These are phyloP conservation scores for Caenorhabditis sp. DNA, from an alignment of 2,888 invertebrate genomes.

Conservation along the genomic window DNA sequence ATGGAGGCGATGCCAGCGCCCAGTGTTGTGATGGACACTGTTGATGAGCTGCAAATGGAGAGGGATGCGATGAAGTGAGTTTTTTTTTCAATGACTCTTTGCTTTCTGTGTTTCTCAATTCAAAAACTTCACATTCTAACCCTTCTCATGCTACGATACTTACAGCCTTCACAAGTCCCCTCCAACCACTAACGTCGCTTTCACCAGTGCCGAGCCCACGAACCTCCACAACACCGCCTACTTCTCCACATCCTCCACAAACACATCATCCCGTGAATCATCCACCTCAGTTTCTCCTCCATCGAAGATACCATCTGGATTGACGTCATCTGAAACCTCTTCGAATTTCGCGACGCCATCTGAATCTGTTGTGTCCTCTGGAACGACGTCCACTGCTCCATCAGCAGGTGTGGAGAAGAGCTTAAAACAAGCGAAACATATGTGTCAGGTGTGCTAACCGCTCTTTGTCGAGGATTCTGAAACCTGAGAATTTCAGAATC, in stretches of 20 bases:
- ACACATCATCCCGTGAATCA: background rate
- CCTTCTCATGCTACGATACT: background rate
- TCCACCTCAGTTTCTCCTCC: background rate
- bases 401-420: background rate
- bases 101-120: background rate
- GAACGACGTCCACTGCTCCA: constrained; percentile 12
- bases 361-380: background rate
- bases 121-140: background rate
- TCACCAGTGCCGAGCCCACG: background rate
- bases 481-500: no score
- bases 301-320: no score
- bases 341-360: background rate
- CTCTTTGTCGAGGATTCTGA: no score
- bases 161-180: constrained; percentile 2
- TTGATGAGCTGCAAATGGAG: background rate
- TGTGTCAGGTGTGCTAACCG: constrained; percentile 47
- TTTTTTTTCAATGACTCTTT: no score
- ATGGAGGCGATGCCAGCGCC: constrained; percentile 26
- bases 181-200: constrained; percentile 12
- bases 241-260: background rate
- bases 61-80: constrained; percentile 19
- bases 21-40: background rate
- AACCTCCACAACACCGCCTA: background rate
- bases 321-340: background rate
- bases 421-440: constrained; percentile 41